These are phyloP conservation scores for Tolmerus cingulatus DNA, from an alignment of 2,888 invertebrate species.

Conservation along the genomic window DNA sequence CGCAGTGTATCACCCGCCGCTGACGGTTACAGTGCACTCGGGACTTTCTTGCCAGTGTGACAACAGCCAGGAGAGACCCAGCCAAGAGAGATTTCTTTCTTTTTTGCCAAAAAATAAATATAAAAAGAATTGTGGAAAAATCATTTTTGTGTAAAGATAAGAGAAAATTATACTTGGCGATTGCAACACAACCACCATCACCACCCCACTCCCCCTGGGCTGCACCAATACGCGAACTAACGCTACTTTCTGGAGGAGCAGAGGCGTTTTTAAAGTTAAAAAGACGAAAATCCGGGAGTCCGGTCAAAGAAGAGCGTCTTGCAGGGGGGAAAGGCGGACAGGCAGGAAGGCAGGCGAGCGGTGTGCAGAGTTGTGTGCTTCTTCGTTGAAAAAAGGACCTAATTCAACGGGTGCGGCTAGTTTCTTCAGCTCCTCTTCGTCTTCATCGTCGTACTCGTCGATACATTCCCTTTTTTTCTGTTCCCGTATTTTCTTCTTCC, in stretches of 20 bases:
- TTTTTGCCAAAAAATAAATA: not conserved
- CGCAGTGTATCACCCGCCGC: constrained; percentile 33
- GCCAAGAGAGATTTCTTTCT: not conserved
- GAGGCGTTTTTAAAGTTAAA: not conserved
- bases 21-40: constrained; percentile 37
- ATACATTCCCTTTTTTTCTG: not conserved
- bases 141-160: not conserved
- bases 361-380: constrained; percentile 25
- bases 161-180: not conserved
- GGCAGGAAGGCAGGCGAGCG: not conserved
- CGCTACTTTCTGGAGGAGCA: not conserved
- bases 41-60: constrained; percentile 1
- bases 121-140: constrained; percentile 5
- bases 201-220: constrained; percentile 7
- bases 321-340: constrained; percentile 22
- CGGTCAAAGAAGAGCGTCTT: not conserved
- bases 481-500: not conserved
- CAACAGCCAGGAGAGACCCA: not conserved
- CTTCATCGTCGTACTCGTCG: not conserved
- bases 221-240: constrained; percentile 11
- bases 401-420: constrained; percentile 44
- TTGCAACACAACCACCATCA: not conserved
- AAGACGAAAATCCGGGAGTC: not conserved
- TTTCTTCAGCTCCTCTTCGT: not conserved
- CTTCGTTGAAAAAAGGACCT: constrained; percentile 31